Percentiles rank a stretch among this genome's conserved stretches.
These are phyloP conservation scores for Acanthococcus lagerstroemiae DNA, from an alignment of 2,888 invertebrate species.

Conservation along the genomic window DNA sequence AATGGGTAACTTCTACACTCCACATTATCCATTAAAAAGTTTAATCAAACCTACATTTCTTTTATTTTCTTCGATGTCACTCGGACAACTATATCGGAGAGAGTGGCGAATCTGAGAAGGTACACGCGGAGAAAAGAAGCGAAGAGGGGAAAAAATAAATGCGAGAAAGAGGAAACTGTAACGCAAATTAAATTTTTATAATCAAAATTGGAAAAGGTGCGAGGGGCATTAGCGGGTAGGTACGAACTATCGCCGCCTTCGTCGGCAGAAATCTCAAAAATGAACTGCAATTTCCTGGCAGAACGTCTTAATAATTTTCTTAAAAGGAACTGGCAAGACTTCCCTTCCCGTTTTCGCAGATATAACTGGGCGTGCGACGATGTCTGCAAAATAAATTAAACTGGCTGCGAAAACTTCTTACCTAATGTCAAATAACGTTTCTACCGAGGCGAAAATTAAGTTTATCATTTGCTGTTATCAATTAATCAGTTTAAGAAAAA, in stretches of 20 bases:
- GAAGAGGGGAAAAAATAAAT: slow-evolving; percentile 22
- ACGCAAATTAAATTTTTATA: slow-evolving; percentile 23
- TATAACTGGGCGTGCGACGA: slow-evolving; percentile 2
- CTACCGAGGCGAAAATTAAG: slow-evolving; percentile 10
- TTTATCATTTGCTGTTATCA: slow-evolving; percentile 20
- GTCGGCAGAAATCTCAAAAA: slow-evolving; percentile 22
- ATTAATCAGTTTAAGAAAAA: slow-evolving; percentile 8
- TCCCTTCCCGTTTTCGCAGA: slow-evolving; percentile 15
- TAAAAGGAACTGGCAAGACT: slow-evolving; percentile 12
- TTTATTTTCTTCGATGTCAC: too few relatives aligned
- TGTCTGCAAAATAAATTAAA: slow-evolving; percentile 27
- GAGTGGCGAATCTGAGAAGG: too few relatives aligned
- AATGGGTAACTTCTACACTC: slow-evolving; percentile 66
- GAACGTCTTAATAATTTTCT: slow-evolving; percentile 29
- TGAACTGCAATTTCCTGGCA: slow-evolving; percentile 25
- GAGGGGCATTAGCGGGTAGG: too few relatives aligned
- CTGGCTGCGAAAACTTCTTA: slow-evolving; percentile 18
- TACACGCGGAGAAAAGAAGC: too few relatives aligned
- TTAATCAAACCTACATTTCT: not conserved
- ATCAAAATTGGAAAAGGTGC: slow-evolving; percentile 15
- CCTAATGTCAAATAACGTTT: slow-evolving; percentile 4
- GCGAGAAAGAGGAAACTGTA: slow-evolving; percentile 18
- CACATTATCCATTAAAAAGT: not conserved
- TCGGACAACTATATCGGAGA: too few relatives aligned
- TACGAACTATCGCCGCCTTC: slow-evolving; percentile 6